Percentiles rank a stretch among this genome's conserved stretches.
Conservation (phyloP, 2,797 vertebrate genomes). For the Gastrophryne carolinensis region DNA sequence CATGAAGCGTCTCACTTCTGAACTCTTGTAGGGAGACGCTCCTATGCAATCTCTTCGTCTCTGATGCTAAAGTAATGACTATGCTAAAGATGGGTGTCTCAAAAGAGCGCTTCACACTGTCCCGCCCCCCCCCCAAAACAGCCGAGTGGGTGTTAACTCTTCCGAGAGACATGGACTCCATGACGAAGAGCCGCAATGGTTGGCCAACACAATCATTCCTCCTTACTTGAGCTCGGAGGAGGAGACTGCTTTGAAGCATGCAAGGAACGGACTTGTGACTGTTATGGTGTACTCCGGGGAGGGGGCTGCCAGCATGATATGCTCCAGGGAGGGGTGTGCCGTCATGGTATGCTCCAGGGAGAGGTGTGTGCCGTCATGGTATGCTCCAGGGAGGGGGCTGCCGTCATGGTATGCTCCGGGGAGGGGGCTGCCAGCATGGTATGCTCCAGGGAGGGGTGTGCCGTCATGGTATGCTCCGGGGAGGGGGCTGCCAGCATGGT, state of each 20-base stretch:
- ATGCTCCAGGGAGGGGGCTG: no score
- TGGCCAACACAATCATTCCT: neutral
- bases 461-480: no score
- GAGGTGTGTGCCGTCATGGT: no score
- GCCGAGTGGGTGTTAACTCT: neutral
- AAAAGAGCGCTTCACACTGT: neutral
- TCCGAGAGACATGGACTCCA: slow-evolving; percentile 33
- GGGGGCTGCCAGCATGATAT: no score
- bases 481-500: no score
- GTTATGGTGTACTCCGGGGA: neutral
- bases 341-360: no score
- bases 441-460: no score
- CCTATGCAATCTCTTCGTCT: slow-evolving; percentile 43
- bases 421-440: no score
- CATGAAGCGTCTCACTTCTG: neutral
- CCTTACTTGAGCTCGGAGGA: neutral
- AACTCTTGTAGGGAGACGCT: slow-evolving; percentile 3
- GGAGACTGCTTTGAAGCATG: neutral
- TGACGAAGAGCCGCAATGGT: slow-evolving; percentile 14
- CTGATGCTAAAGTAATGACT: neutral
- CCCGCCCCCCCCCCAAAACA: neutral
- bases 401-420: no score
- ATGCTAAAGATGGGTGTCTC: slow-evolving; percentile 14
- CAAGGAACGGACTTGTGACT: neutral
- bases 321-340: no score